Percentiles rank a stretch among this genome's conserved stretches.
phyloP scores from a whole-genome alignment of 2,797 vertebrate genomes.

The Galagoides demidoff region DNA sequence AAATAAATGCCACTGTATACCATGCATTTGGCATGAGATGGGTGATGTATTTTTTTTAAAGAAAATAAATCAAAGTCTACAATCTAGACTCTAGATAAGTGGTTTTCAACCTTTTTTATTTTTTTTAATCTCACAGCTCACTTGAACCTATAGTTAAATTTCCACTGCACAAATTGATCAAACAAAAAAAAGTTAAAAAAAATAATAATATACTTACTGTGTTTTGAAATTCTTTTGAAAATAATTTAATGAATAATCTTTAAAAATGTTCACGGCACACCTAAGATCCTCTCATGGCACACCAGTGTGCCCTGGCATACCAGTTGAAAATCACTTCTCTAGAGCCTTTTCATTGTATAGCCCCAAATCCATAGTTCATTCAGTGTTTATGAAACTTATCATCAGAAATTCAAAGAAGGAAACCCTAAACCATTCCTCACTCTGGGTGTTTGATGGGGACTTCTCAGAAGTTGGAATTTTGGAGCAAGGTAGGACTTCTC shows the following conservation, averaged over 20 bases:
- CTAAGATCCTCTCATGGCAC: too few species aligned
- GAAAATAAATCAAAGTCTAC: not conserved
- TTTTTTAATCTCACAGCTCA: too few species aligned
- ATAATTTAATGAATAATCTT: too few species aligned
- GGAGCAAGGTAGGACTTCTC: not conserved
- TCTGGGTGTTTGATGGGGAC: not conserved
- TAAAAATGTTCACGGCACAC: too few species aligned
- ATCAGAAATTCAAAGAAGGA: not conserved
- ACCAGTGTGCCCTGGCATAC: too few species aligned
- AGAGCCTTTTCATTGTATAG: not conserved
- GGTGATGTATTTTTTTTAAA: not conserved
- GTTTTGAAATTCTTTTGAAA: too few species aligned
- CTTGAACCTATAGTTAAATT: too few species aligned
- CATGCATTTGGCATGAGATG: not conserved
- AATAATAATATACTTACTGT: too few species aligned
- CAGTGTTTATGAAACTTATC: not conserved
- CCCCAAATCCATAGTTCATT: not conserved
- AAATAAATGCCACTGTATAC: constrained; percentile 5
- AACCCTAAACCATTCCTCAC: not conserved
- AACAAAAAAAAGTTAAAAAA: too few species aligned
- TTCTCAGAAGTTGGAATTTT: not conserved
- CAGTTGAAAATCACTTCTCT: not conserved
- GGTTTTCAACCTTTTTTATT: too few species aligned
- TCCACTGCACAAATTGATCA: too few species aligned
- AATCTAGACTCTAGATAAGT: too few species aligned